phyloP scores from a whole-genome alignment of 2,797 vertebrate genomes.

The Chiropotes sagulatus region DNA sequence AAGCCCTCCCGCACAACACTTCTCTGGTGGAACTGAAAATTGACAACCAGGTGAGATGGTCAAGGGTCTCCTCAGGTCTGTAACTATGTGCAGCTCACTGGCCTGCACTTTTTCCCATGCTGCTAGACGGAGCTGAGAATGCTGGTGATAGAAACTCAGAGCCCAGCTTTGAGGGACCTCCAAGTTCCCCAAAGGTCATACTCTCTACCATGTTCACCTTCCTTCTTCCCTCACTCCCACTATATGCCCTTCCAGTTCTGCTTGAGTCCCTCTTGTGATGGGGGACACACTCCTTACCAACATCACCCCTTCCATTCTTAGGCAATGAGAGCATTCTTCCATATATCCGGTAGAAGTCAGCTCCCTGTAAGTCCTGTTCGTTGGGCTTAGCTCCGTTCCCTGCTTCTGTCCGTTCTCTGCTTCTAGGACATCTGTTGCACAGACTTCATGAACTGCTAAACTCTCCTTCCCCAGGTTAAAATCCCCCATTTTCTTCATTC shows the following conservation, averaged over 20 bases:
- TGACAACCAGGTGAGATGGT: slow-evolving; percentile 93
- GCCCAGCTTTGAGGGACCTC: neutral
- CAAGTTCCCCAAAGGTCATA: neutral
- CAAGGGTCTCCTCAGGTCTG: fast-evolving
- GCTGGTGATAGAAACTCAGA: neutral
- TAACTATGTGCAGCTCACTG: fast-evolving
- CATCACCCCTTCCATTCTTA: neutral
- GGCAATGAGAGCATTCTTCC: neutral
- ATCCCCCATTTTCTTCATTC: neutral
- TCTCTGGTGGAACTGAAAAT: slow-evolving; percentile 96
- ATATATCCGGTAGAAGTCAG: neutral
- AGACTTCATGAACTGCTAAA: neutral
- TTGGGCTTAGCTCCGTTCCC: neutral
- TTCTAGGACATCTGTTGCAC: neutral
- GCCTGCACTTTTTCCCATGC: neutral
- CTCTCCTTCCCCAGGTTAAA: neutral
- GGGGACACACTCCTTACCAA: neutral
- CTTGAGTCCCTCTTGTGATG: no score
- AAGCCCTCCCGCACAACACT: slow-evolving; percentile 91
- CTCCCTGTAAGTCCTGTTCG: neutral
- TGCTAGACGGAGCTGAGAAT: neutral
- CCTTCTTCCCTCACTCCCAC: neutral
- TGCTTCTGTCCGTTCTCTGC: neutral
- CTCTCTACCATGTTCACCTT: neutral
- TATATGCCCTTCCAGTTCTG: neutral